These are phyloP conservation scores for Pituophis catenifer DNA, from an alignment of 2,113 vertebrate genomes.

Conservation along the genomic window DNA sequence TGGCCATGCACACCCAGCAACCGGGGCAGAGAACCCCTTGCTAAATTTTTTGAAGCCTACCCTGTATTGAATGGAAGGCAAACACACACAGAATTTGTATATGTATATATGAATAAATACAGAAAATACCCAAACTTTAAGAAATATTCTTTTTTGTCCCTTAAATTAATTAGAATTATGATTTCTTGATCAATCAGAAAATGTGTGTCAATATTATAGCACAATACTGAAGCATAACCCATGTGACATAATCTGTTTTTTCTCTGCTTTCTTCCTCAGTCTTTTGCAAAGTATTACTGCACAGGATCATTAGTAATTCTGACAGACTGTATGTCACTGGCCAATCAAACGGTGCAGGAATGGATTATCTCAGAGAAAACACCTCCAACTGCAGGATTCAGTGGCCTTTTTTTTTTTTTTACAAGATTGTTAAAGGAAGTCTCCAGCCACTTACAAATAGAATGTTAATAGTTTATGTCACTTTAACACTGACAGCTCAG, in stretches of 20 bases:
- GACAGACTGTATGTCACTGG: slow-evolving; percentile 10
- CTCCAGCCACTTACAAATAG: slow-evolving; percentile 76
- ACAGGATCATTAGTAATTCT: slow-evolving; percentile 20
- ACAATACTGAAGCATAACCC: background rate
- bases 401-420: slow-evolving; percentile 61
- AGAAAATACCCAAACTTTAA: background rate
- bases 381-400: slow-evolving; percentile 62
- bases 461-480: slow-evolving; percentile 83
- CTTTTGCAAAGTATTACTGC: background rate
- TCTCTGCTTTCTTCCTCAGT: too few species aligned
- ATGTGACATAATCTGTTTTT: background rate
- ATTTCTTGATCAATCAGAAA: background rate
- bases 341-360: slow-evolving; percentile 61
- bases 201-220: background rate
- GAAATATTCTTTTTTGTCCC: background rate
- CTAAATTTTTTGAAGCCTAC: too few species aligned
- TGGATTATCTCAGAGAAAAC: slow-evolving; percentile 64
- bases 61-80: background rate
- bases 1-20: too few species aligned
- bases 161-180: background rate
- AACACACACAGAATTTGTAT: background rate
- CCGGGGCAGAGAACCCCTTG: too few species aligned
- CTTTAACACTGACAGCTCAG: slow-evolving; percentile 78
- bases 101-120: background rate
- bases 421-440: slow-evolving; percentile 66